These are phyloP conservation scores for Caerostris darwini DNA, from an alignment of 1,140 invertebrate species.

Conservation along the genomic window DNA sequence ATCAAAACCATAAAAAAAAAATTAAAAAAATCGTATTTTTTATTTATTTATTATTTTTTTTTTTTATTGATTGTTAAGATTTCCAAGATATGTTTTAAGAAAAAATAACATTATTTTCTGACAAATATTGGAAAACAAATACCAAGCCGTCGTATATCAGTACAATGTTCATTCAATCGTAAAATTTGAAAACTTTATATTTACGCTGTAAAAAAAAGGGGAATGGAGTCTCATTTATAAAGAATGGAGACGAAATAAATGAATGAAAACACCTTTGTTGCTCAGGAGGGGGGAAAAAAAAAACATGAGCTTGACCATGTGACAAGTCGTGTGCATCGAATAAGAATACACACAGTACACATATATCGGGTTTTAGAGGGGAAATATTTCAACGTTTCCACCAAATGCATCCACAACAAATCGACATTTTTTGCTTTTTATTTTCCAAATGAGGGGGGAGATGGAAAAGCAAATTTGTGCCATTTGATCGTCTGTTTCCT, in stretches of 20 bases:
- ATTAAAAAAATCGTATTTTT: too few relatives aligned
- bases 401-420: slow-evolving; percentile 35
- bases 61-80: too few relatives aligned
- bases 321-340: slow-evolving; percentile 16
- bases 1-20: too few relatives aligned
- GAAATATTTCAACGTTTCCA: slow-evolving; percentile 19
- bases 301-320: not conserved
- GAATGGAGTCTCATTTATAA: too few relatives aligned
- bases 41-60: too few relatives aligned
- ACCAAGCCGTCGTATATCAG: too few relatives aligned
- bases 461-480: slow-evolving; percentile 16
- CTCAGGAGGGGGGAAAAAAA: not conserved
- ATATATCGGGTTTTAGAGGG: not conserved
- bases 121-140: too few relatives aligned
- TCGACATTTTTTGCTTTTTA: slow-evolving; percentile 60
- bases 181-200: too few relatives aligned
- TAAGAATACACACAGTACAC: not conserved
- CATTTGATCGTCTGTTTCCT: slow-evolving; percentile 58
- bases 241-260: not conserved
- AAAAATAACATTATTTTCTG: too few relatives aligned
- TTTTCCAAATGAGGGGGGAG: not conserved
- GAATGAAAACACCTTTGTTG: not conserved
- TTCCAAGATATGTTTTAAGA: too few relatives aligned
- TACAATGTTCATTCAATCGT: too few relatives aligned
- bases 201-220: too few relatives aligned